A percentile compares a stretch with the other conserved stretches of the same genome.
Conservation (phyloP, 2,797 vertebrate genomes). For the Astyanax mexicanus region DNA sequence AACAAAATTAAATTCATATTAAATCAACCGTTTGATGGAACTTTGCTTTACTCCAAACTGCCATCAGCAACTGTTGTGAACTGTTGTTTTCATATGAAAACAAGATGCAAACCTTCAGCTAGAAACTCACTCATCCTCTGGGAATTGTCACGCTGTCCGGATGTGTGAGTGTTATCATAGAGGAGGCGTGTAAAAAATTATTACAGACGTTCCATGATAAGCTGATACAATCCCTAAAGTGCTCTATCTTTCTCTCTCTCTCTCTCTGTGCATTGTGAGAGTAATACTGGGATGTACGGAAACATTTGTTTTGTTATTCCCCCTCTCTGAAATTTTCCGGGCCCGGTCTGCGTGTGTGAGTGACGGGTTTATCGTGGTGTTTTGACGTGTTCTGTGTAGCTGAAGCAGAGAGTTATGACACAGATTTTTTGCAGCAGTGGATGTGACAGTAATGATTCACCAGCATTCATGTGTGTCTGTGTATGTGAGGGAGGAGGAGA, state of each 20-base stretch:
- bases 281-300: not conserved
- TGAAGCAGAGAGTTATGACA: constrained; percentile 39
- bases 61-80: too few relatives aligned
- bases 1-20: too few relatives aligned
- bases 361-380: constrained; percentile 40
- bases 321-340: not conserved
- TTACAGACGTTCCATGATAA: too few relatives aligned
- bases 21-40: too few relatives aligned
- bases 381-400: constrained; percentile 53
- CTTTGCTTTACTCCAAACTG: too few relatives aligned
- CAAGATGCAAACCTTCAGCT: too few relatives aligned
- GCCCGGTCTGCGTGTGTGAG: constrained; percentile 9
- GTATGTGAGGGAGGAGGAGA: not conserved
- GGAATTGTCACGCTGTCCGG: too few relatives aligned
- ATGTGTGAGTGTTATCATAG: too few relatives aligned
- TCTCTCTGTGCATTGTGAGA: not conserved
- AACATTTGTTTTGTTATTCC: not conserved
- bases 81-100: too few relatives aligned
- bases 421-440: constrained; percentile 13
- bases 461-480: constrained; percentile 23
- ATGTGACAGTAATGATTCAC: constrained; percentile 32
- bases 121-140: too few relatives aligned
- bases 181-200: too few relatives aligned
- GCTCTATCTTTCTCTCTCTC: not conserved
- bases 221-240: not conserved